Base-by-base conservation (phyloP, 2,888 invertebrate genomes). In the Leptinotarsa juncta region DNA sequence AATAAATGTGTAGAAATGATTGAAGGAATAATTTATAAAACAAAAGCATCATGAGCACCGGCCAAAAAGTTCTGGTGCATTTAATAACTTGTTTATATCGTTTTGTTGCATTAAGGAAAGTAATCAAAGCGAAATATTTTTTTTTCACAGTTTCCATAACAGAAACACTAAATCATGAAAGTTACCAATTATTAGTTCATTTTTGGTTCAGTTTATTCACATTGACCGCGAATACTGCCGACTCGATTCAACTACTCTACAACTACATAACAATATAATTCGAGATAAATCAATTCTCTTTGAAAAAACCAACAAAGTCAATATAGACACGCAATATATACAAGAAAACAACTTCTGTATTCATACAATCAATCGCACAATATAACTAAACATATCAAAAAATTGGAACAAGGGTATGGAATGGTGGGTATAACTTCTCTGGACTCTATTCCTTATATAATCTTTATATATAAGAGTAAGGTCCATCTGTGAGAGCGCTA, bases 401-500 rank as follows among this genome's bases (percentile, higher is more conserved):
- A 65, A 20, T 12, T 77, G 76, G 78, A 81, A 81, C 77, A 75
- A 68, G 79, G 73, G 70, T 73, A 77, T 85, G 85, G 85, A 85
- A 86, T 85, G 85, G 83, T 85, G 85, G 84, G 82, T 83, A 84
- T 81, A 75, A 78, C 68, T 23, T 53, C 32, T 74, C 49, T 67
- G 71, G 67, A 60, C 71, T 50, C 20, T 57, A 15, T 42, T 51
- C 60, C 18, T 65, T 60, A 76, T 69, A 53, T 67, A 74, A 5
- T 51, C 66, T 78, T 83, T 83, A 95, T 87, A 96, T 95, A 91
- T 95, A 95, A 89, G 95, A 95, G 92, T 97, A 97, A 91, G 97
- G 97, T 91, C 97, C 97, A 91, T 97, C 97, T 87, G 97, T 97
- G 92, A 97, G 96, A 94, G 97, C 97, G 95, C 97, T 97, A 96